These are phyloP conservation scores for Balearica regulorum DNA, from an alignment of 2,797 vertebrate species.

Conservation along the genomic window DNA sequence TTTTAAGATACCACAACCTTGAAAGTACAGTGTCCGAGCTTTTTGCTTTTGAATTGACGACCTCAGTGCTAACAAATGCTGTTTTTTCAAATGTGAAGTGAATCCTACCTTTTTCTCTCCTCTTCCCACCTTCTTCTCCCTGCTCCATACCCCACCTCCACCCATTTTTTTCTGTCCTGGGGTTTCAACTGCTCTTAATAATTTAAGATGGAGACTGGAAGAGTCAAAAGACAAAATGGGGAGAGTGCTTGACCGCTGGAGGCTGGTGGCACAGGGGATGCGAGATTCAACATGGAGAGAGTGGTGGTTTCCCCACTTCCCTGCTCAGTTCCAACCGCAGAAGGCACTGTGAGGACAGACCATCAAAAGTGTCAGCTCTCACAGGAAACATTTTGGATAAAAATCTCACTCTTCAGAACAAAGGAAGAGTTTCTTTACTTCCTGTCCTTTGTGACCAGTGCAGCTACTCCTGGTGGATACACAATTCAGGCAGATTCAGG, in stretches of 20 bases:
- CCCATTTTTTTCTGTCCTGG: background rate
- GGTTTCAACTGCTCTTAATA: background rate
- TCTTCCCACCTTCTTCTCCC: background rate
- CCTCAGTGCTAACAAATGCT: background rate
- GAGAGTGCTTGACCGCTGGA: background rate
- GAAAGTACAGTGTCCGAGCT: background rate
- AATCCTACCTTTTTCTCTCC: background rate
- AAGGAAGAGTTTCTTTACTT: background rate
- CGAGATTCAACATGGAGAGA: background rate
- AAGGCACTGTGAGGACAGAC: background rate
- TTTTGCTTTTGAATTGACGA: background rate
- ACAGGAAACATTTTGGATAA: background rate
- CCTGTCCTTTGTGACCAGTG: background rate
- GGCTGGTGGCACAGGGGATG: background rate
- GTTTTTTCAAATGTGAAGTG: background rate
- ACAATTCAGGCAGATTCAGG: background rate
- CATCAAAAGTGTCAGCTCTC: background rate
- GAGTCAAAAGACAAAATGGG: background rate
- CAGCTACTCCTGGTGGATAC: background rate
- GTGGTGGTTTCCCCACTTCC: background rate
- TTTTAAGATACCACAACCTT: conserved; percentile 59
- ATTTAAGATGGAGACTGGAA: background rate
- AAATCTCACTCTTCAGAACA: background rate
- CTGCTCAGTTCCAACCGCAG: background rate
- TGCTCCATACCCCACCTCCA: background rate